A percentile compares a stretch with the other conserved stretches of the same genome.
Conservation (phyloP, 1,140 invertebrate genomes). For the Sarcophaga bullata region DNA sequence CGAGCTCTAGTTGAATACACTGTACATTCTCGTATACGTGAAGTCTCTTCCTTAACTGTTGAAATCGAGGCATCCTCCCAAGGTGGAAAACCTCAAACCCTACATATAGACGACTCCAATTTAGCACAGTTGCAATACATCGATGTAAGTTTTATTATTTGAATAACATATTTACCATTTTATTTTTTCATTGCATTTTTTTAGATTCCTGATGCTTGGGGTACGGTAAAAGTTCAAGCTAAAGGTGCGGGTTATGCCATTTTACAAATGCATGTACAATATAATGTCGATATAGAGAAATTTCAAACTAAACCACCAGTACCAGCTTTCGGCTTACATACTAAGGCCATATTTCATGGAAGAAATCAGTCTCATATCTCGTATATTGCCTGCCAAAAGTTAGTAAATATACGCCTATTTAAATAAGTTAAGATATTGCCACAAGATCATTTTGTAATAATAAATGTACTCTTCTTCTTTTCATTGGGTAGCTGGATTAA, state of each 20-base stretch:
- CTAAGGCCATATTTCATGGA: constrained; percentile 81
- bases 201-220: constrained; percentile 91
- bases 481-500: constrained; percentile 77
- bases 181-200: constrained; percentile 29
- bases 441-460: not conserved
- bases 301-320: constrained; percentile 88
- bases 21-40: constrained; percentile 81
- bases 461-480: constrained; percentile 8
- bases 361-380: constrained; percentile 93
- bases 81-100: constrained; percentile 71
- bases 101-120: constrained; percentile 81
- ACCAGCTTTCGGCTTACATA: constrained; percentile 77
- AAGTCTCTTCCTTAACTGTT: constrained; percentile 86
- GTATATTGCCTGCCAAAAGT: constrained; percentile 85
- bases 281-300: constrained; percentile 89
- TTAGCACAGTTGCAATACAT: constrained; percentile 79
- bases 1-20: constrained; percentile 93
- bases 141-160: constrained; percentile 69
- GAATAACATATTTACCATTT: not conserved
- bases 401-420: constrained; percentile 46
- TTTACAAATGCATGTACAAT: constrained; percentile 92
- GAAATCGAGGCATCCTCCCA: constrained; percentile 87
- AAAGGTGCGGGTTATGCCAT: constrained; percentile 92
- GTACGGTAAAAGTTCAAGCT: constrained; percentile 89
- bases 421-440: too few species aligned